These are phyloP conservation scores for Pedetes capensis DNA, from an alignment of 2,113 vertebrate species.

Conservation along the genomic window DNA sequence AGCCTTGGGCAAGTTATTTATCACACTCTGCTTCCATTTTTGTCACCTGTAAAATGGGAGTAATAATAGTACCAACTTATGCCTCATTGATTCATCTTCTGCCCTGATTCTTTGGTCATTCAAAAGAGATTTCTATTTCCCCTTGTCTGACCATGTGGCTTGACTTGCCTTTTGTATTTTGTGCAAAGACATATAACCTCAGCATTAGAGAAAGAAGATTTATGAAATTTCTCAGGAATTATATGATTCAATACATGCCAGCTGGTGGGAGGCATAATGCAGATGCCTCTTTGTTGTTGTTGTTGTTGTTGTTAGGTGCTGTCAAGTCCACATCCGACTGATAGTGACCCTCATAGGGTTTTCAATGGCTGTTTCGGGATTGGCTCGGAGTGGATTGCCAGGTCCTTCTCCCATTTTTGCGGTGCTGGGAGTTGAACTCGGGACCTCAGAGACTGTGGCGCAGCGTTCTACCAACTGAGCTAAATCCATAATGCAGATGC, in stretches of 20 bases:
- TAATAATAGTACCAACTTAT: neutral
- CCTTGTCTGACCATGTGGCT: neutral
- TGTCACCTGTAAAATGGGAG: neutral
- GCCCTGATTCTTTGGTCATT: neutral
- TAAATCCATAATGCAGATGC: neutral
- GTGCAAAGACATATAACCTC: neutral
- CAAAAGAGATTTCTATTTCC: neutral
- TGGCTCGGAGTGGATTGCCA: no score
- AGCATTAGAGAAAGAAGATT: slow-evolving; percentile 1
- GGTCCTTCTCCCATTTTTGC: no score
- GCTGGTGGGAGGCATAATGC: neutral
- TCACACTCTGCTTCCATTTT: neutral
- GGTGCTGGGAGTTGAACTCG: no score
- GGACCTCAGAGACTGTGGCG: no score
- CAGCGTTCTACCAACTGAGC: no score
- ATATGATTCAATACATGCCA: neutral
- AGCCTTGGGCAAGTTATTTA: neutral
- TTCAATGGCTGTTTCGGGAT: no score
- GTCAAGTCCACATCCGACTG: no score
- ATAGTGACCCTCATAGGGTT: no score
- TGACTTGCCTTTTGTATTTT: neutral
- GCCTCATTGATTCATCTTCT: neutral
- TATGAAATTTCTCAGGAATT: neutral
- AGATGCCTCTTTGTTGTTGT: no score
- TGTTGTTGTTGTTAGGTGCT: no score